A percentile compares a stretch with the other conserved stretches of the same genome.
phyloP scores from a whole-genome alignment of 1,140 invertebrate species.

The Zaprionus lachaisei region DNA sequence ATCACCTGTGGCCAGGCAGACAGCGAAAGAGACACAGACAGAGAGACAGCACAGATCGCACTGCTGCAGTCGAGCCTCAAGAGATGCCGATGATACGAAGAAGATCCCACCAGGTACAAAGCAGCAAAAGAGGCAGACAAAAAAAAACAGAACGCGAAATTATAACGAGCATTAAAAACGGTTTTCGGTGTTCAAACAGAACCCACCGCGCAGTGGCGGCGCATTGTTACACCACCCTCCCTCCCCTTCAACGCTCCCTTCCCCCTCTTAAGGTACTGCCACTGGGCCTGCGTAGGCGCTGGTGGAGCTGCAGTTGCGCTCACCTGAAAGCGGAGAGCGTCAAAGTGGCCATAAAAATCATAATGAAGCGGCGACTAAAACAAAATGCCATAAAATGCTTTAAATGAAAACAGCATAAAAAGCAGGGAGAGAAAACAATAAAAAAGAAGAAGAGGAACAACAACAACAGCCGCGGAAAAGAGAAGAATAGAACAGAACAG shows the following conservation, averaged over 20 bases:
- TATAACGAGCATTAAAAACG: conserved; percentile 76
- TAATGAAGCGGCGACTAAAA: conserved; percentile 81
- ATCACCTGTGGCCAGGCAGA: conserved; percentile 48
- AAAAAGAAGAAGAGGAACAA: conserved; percentile 13
- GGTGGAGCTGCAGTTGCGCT: conserved; percentile 31
- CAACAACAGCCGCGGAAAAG: conserved; percentile 21
- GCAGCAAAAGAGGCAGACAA: neutral
- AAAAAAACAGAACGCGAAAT: conserved; percentile 47
- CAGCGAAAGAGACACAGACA: no score
- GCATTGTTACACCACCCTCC: neutral
- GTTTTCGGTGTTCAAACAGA: conserved; percentile 67
- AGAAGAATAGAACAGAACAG: conserved; percentile 16
- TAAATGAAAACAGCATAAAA: conserved; percentile 74
- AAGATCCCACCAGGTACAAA: conserved; percentile 30
- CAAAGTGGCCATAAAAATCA: conserved; percentile 81
- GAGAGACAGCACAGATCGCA: neutral
- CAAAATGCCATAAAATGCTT: conserved; percentile 80
- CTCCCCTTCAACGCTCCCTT: neutral
- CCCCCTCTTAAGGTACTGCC: neutral
- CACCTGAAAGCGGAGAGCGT: conserved; percentile 46
- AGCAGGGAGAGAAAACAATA: conserved; percentile 30
- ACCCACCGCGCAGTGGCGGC: conserved; percentile 38
- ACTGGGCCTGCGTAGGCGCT: conserved; percentile 40
- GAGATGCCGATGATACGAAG: conserved; percentile 12
- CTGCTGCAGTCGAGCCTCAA: conserved; percentile 16